These are phyloP conservation scores for Eucriotettix oculatus DNA, from an alignment of 2,888 invertebrate species.

Conservation along the genomic window DNA sequence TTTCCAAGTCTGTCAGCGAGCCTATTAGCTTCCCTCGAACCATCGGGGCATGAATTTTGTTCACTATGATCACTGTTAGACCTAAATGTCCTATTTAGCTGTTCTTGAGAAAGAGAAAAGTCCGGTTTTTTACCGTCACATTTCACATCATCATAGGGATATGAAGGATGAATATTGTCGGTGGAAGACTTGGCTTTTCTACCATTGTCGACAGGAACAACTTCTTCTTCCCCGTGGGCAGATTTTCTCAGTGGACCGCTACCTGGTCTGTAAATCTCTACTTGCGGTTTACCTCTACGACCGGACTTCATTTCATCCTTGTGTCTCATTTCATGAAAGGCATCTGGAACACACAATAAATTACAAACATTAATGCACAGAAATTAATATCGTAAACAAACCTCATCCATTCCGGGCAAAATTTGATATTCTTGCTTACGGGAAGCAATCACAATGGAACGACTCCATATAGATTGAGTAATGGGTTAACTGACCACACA, in stretches of 20 bases:
- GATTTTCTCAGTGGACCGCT: conserved; percentile 57
- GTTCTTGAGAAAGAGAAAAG: conserved; percentile 7
- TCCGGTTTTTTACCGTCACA: conserved; percentile 2
- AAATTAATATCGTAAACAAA: too few relatives aligned
- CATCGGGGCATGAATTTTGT: background rate
- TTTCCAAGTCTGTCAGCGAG: conserved; percentile 20
- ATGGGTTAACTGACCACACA: too few relatives aligned
- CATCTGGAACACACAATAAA: conserved; percentile 2
- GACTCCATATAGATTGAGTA: too few relatives aligned
- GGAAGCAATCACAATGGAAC: too few relatives aligned
- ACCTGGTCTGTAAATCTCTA: conserved; percentile 57
- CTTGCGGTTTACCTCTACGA: conserved; percentile 47
- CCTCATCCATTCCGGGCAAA: too few relatives aligned
- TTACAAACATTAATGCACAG: too few relatives aligned
- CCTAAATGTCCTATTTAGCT: conserved; percentile 4
- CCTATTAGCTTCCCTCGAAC: conserved; percentile 16
- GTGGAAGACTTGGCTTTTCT: conserved; percentile 8
- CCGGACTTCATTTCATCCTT: conserved; percentile 28
- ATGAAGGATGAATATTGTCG: conserved; percentile 8
- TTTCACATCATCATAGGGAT: conserved; percentile 5
- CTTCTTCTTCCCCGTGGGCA: conserved; percentile 17
- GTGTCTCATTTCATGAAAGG: conserved; percentile 2
- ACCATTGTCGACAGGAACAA: conserved; percentile 6
- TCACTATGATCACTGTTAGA: conserved; percentile 1
- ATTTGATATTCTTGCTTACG: too few relatives aligned